Conservation (phyloP, 2,888 invertebrate genomes). For the Oxycera nigricornis region DNA sequence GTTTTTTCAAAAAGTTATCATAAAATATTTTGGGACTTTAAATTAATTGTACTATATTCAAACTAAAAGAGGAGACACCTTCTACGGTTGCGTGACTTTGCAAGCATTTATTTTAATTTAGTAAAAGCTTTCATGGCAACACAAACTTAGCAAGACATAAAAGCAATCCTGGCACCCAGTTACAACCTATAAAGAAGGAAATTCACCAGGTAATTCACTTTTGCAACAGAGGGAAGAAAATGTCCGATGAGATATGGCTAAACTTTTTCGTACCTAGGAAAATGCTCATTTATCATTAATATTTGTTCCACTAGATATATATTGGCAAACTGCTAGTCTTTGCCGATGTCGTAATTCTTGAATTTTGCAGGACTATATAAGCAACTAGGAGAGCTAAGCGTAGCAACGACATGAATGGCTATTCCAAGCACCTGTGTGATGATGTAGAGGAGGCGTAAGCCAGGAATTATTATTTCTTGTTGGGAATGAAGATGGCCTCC, state of each 20-base stretch:
- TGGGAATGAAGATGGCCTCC: neutral
- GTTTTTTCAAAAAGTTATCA: neutral
- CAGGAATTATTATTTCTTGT: constrained; percentile 31
- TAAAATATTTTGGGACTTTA: no score
- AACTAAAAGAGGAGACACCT: no score
- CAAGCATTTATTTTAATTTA: neutral
- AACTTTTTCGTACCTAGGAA: constrained; percentile 33
- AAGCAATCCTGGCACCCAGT: neutral
- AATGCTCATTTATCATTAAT: constrained; percentile 34
- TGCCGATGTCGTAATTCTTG: constrained; percentile 34
- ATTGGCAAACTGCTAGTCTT: constrained; percentile 15
- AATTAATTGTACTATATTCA: no score
- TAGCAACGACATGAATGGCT: constrained; percentile 12
- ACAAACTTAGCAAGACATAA: neutral
- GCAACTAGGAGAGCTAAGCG: neutral
- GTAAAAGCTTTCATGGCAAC: no score
- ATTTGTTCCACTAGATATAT: constrained; percentile 36
- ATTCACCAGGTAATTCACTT: constrained; percentile 31
- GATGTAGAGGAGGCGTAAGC: constrained; percentile 26
- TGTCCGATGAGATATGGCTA: constrained; percentile 30
- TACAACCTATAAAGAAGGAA: constrained; percentile 1
- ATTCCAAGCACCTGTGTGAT: constrained; percentile 34
- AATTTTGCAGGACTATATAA: constrained; percentile 29
- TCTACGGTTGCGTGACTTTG: no score
- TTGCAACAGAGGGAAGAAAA: constrained; percentile 14